phyloP scores from a whole-genome alignment of 2,888 invertebrate genomes.

The Tachystola acroxantha region DNA sequence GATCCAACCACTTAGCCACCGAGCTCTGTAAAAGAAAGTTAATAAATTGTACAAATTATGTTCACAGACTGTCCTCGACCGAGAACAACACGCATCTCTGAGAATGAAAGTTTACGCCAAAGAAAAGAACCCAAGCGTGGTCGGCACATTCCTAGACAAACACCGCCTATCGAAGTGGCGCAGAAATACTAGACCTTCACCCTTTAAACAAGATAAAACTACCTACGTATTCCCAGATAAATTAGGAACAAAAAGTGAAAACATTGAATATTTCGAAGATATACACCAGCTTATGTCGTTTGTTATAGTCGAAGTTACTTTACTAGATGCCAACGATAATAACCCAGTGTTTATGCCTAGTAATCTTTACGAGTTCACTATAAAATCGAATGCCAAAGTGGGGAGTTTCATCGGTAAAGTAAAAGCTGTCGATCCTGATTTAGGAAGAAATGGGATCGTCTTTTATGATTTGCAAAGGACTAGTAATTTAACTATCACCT shows the following conservation, averaged over 20 bases:
- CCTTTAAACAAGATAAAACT: slow-evolving; percentile 50
- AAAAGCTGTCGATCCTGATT: slow-evolving; percentile 89
- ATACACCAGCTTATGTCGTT: slow-evolving; percentile 61
- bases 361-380: slow-evolving; percentile 88
- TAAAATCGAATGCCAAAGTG: slow-evolving; percentile 82
- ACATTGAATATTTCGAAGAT: slow-evolving; percentile 62
- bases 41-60: no score
- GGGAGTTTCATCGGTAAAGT: slow-evolving; percentile 88
- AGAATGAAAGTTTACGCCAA: slow-evolving; percentile 87
- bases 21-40: no score
- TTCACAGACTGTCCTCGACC: slow-evolving; percentile 83
- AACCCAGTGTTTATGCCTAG: slow-evolving; percentile 91
- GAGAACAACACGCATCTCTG: slow-evolving; percentile 85
- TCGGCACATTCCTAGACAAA: slow-evolving; percentile 67
- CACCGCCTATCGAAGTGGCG: slow-evolving; percentile 62
- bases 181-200: slow-evolving; percentile 36
- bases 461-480: slow-evolving; percentile 85
- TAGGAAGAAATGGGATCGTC: slow-evolving; percentile 85
- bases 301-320: slow-evolving; percentile 88
- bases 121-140: slow-evolving; percentile 85
- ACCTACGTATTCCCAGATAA: slow-evolving; percentile 70
- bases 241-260: slow-evolving; percentile 54
- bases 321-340: slow-evolving; percentile 94
- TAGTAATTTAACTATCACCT: slow-evolving; percentile 79
- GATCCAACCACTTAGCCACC: no score